Evolutionary conservation across 2,888 invertebrate genomes (phyloP), one percentile per base, ranked within the genome.

Genomic region (Drosophila nigritarsus): DNA sequence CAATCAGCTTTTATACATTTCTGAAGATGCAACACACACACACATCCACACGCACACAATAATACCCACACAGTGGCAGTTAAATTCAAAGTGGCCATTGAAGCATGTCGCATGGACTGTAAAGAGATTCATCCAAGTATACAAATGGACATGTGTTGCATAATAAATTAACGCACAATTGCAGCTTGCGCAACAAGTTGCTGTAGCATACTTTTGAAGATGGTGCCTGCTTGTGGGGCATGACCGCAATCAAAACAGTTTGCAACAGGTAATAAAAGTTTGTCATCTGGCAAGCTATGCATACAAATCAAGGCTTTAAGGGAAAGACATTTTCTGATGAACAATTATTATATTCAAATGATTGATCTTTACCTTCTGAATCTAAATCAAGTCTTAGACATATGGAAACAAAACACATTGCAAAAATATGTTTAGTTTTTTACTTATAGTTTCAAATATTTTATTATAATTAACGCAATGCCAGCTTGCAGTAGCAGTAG

Each of bases 131-230:
- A 79, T 73, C 56, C 73, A 66, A 86, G 68, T 77, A 67, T 70
- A 58, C 45, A 45, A 61, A 49, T 64, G 78, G 63, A 82, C 89
- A 90, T 75, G 89, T 63, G 73, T 65, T 61, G 87, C 88, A 87
- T 87, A 87, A 90, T 87, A 87, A 87, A 78, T 69, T 61, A 74
- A 58, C 64, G 54, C 67, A 86, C 87, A 89, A 89, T 87, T 90
- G 87, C 90, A 90, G 65, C 74, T 87, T 89, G 80, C 88, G 90
- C 87, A 87, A 90, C 87, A 90, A 89, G 78, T 84, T 87, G 71
- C 65, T 74, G 70, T 58, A 67, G 65, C 68, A 82, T 87, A 72
- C 72, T 73, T 77, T 61, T 50, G 34, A 67, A 54, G 65, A 45
- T 59, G 29, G 30, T 18, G 18, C 36, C n/a, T 48, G 38, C 27